phyloP scores from a whole-genome alignment of 2,797 vertebrate genomes.

The Valencia hispanica region DNA sequence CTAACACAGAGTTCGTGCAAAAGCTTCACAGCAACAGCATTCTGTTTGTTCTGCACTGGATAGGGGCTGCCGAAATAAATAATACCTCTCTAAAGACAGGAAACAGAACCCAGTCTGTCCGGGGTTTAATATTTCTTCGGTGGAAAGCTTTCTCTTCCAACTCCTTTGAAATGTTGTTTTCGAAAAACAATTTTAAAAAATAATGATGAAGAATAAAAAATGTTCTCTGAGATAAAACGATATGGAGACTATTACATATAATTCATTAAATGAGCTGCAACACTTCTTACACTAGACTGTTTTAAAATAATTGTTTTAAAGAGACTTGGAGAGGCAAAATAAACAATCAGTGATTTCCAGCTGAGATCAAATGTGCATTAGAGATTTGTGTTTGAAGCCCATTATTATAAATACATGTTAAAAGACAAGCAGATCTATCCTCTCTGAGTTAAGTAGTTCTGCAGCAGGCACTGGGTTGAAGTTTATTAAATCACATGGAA shows the following conservation, averaged over 20 bases:
- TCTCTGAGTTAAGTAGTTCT: background rate
- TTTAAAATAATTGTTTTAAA: background rate
- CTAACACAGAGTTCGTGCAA: too few species aligned
- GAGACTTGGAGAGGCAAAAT: background rate
- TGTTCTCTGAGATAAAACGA: background rate
- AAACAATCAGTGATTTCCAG: background rate
- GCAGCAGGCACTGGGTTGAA: background rate
- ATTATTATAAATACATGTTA: background rate
- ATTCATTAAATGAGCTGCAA: background rate
- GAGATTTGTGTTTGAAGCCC: background rate
- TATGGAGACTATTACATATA: background rate
- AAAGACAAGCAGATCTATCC: background rate
- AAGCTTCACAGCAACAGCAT: slow-evolving; percentile 8
- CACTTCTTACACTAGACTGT: background rate
- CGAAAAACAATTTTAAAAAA: background rate
- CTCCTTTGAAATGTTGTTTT: background rate
- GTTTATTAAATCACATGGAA: background rate
- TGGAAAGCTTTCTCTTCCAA: slow-evolving; percentile 1
- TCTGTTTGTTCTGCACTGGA: background rate
- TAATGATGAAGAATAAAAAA: background rate
- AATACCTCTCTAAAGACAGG: slow-evolving; percentile 10
- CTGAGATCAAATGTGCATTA: background rate
- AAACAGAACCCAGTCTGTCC: slow-evolving; percentile 1
- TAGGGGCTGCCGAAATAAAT: slow-evolving; percentile 8
- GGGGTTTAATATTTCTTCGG: background rate